These are phyloP conservation scores for Pedetes capensis DNA, from an alignment of 2,113 vertebrate genomes.

Conservation along the genomic window DNA sequence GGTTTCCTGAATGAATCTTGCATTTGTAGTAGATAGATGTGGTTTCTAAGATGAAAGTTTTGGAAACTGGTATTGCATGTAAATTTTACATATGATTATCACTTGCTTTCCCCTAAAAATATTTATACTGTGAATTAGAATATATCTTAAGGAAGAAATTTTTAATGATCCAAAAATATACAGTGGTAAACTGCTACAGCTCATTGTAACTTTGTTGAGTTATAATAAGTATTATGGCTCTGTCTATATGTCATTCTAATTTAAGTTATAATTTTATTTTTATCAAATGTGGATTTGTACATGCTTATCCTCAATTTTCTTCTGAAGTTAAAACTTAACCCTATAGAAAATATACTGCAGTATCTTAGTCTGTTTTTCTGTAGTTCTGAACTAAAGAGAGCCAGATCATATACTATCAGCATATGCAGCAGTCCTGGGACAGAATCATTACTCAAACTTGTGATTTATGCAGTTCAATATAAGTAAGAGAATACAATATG, in stretches of 20 bases:
- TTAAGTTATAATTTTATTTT: background rate
- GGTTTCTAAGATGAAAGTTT: background rate
- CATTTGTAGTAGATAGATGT: background rate
- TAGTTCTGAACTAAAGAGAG: conserved; percentile 11
- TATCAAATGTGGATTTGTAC: background rate
- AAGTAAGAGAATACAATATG: background rate
- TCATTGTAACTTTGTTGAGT: background rate
- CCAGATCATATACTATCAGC: background rate
- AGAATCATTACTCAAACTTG: conserved; percentile 1
- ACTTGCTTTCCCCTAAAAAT: background rate
- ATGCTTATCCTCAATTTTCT: background rate
- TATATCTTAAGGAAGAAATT: background rate
- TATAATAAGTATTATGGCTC: background rate
- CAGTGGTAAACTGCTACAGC: background rate
- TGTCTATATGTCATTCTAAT: background rate
- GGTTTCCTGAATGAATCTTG: background rate
- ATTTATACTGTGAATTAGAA: background rate
- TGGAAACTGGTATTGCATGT: background rate
- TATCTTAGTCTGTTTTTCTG: conserved; percentile 8
- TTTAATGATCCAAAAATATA: background rate
- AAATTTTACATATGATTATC: background rate
- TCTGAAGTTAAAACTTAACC: background rate
- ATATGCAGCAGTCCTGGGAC: background rate
- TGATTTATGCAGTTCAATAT: background rate
- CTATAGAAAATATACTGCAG: background rate